Evolutionary conservation across 2,797 vertebrate genomes (phyloP).

Genomic region (Gila robusta): DNA sequence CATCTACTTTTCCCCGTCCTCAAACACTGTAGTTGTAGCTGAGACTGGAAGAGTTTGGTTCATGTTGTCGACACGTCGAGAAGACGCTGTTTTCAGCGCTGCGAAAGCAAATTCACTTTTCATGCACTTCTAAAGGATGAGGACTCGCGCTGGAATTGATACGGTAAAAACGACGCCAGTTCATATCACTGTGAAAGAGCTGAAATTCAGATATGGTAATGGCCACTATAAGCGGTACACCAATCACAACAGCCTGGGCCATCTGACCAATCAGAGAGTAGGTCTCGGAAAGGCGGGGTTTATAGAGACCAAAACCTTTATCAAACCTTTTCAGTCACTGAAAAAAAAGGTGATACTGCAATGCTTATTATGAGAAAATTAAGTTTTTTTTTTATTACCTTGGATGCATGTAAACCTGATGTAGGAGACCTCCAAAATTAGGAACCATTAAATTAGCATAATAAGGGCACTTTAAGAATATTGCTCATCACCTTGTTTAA

Average conservation of each 20-base stretch:
- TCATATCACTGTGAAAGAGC: not conserved
- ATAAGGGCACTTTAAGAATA: slow-evolving; percentile 1
- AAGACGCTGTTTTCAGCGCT: too few relatives aligned
- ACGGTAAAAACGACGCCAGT: not conserved
- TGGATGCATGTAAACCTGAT: not conserved
- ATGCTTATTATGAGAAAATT: not conserved
- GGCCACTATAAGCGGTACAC: not conserved
- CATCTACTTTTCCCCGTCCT: too few relatives aligned
- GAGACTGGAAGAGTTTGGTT: too few relatives aligned
- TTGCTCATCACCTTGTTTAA: slow-evolving; percentile 10
- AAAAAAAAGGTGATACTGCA: not conserved
- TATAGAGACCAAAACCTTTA: not conserved
- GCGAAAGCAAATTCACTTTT: too few relatives aligned
- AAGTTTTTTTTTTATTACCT: not conserved
- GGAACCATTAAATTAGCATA: not conserved
- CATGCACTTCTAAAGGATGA: too few relatives aligned
- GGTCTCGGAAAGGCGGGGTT: not conserved
- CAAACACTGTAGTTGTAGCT: too few relatives aligned
- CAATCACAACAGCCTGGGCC: not conserved
- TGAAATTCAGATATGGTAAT: not conserved
- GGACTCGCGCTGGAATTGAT: not conserved
- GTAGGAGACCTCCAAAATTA: not conserved
- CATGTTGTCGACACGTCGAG: too few relatives aligned
- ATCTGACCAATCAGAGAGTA: not conserved
- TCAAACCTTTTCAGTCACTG: not conserved